phyloP scores from a whole-genome alignment of 2,888 invertebrate genomes.

The Leucophora obtusa region DNA sequence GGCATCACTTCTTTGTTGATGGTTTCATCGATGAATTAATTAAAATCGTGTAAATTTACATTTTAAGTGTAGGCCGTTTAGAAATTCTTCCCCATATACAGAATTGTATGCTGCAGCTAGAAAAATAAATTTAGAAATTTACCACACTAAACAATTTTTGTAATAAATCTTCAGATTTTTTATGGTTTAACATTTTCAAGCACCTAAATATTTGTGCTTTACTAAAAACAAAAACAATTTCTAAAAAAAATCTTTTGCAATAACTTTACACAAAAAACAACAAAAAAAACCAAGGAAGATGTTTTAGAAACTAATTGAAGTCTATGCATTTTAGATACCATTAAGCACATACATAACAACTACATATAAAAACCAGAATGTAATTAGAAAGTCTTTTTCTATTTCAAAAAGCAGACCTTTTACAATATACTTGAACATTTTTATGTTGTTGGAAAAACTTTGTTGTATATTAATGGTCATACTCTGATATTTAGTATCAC shows the following conservation, averaged over 20 bases:
- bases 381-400: conserved; percentile 12
- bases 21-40: no score
- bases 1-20: no score
- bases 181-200: background rate
- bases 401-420: no score
- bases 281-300: background rate
- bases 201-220: background rate
- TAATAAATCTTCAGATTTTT: background rate
- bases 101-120: no score
- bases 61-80: no score
- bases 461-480: background rate
- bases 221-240: background rate
- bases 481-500: no score
- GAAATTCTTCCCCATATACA: no score
- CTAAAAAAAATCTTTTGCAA: conserved; percentile 8
- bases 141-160: background rate
- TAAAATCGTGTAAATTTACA: no score
- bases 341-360: background rate
- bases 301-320: conserved; percentile 41
- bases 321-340: conserved; percentile 13
- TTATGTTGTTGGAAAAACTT: background rate
- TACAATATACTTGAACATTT: background rate
- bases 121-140: no score
- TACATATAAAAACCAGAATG: background rate
- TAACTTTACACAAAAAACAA: background rate